A percentile compares a stretch with the other conserved stretches of the same genome.
Conservation (phyloP, 1,140 invertebrate species). For the Pogonomyrmex barbatus region DNA sequence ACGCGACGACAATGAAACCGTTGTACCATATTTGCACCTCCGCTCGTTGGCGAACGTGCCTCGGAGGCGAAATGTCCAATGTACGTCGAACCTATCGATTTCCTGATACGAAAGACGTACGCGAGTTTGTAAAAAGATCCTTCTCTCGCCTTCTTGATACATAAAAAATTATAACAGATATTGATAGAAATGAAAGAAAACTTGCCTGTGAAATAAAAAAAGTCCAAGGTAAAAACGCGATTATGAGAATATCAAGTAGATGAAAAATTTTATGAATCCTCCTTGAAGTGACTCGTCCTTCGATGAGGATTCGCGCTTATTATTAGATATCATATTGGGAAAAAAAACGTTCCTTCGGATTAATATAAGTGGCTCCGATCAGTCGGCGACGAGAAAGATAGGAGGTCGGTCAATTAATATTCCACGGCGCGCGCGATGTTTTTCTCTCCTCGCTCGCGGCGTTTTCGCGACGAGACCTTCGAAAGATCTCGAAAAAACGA, state of each 20-base stretch:
- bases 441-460: neutral
- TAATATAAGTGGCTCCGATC: slow-evolving; percentile 19
- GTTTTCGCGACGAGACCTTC: neutral
- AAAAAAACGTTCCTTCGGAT: slow-evolving; percentile 10
- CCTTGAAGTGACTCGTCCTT: slow-evolving; percentile 18
- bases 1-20: slow-evolving; percentile 29
- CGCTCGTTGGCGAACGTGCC: neutral
- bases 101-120: neutral
- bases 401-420: slow-evolving; percentile 60
- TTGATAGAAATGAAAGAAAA: neutral
- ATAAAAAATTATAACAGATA: neutral
- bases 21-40: slow-evolving; percentile 37
- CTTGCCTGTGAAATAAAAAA: neutral
- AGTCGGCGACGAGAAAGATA: slow-evolving; percentile 21
- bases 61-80: neutral
- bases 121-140: neutral
- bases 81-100: neutral
- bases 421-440: slow-evolving; percentile 25
- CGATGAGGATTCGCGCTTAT: slow-evolving; percentile 34
- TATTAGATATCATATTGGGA: slow-evolving; percentile 61
- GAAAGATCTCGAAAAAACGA: neutral
- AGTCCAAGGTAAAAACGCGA: neutral
- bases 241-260: neutral
- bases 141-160: neutral
- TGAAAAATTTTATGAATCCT: neutral